Conservation (phyloP, 2,888 invertebrate species). For the Rhynchonema sp. region DNA sequence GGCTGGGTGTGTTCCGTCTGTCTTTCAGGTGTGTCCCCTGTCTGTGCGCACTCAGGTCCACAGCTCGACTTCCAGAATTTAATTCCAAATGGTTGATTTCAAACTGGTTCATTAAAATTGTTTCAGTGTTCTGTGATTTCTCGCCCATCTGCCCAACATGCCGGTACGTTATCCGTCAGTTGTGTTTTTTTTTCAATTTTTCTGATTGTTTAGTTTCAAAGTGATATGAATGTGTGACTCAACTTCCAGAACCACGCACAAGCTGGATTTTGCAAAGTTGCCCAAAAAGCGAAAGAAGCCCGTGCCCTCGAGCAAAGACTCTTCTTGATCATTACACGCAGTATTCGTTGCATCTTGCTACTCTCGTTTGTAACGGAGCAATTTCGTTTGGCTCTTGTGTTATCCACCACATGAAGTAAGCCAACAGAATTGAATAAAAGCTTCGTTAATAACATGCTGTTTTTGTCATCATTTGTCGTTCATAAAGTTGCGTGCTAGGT, state of each 20-base stretch:
- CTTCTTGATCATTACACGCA: too few species aligned
- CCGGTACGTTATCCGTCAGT: slow-evolving; percentile 43
- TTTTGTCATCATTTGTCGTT: too few species aligned
- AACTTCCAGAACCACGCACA: not conserved
- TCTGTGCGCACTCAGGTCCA: slow-evolving; percentile 5
- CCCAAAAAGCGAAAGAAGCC: not conserved
- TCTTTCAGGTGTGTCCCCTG: slow-evolving; percentile 54
- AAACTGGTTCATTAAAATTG: slow-evolving; percentile 19
- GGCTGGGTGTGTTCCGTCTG: slow-evolving; percentile 96
- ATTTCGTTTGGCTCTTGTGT: too few species aligned
- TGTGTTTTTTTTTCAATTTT: not conserved
- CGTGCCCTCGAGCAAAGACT: too few species aligned
- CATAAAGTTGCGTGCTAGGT: too few species aligned
- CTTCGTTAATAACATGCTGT: too few species aligned
- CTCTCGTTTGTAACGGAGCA: too few species aligned
- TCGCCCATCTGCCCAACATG: slow-evolving; percentile 93
- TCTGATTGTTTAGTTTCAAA: not conserved
- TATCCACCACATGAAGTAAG: too few species aligned
- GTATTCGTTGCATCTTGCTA: too few species aligned
- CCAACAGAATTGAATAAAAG: too few species aligned
- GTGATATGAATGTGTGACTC: not conserved
- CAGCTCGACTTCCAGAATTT: too few species aligned
- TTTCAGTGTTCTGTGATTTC: slow-evolving; percentile 85
- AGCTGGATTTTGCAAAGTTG: not conserved
- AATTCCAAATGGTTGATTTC: too few species aligned